These are phyloP conservation scores for Orchesella cincta DNA, from an alignment of 1,140 invertebrate genomes.

Conservation along the genomic window DNA sequence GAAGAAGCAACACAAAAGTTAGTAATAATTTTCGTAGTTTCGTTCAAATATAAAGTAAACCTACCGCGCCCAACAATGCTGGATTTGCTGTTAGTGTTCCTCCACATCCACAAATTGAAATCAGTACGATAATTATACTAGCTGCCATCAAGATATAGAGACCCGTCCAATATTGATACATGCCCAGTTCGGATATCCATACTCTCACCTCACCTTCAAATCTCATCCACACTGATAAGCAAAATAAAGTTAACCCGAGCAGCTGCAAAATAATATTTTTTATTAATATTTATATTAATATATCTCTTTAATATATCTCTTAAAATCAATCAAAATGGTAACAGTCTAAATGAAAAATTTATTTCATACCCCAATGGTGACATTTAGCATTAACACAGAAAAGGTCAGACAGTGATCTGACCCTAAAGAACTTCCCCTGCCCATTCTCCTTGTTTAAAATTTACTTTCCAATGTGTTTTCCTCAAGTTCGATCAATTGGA, in stretches of 20 bases:
- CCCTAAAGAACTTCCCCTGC: background rate
- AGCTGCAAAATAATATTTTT: constrained; percentile 62
- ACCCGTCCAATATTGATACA: constrained; percentile 76
- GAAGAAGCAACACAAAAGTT: background rate
- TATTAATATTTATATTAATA: constrained; percentile 5
- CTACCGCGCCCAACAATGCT: constrained; percentile 53
- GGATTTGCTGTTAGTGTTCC: constrained; percentile 54
- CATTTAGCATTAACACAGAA: constrained; percentile 25
- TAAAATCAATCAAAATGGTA: background rate
- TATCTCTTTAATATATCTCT: background rate
- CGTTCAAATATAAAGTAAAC: constrained; percentile 22
- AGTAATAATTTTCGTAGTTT: background rate
- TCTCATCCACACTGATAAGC: constrained; percentile 75
- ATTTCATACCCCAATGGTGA: constrained; percentile 8
- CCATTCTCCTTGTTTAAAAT: background rate
- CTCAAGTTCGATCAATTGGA: background rate
- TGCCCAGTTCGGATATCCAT: constrained; percentile 73
- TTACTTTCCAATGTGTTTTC: background rate
- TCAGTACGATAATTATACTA: constrained; percentile 69
- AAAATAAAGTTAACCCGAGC: constrained; percentile 72
- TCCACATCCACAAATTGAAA: constrained; percentile 72
- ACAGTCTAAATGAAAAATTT: background rate
- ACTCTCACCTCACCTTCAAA: constrained; percentile 76
- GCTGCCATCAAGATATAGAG: constrained; percentile 74
- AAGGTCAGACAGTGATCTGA: constrained; percentile 26